Evolutionary conservation across 2,888 invertebrate genomes (phyloP).

Genomic region (Sylvicola fuscatus): DNA sequence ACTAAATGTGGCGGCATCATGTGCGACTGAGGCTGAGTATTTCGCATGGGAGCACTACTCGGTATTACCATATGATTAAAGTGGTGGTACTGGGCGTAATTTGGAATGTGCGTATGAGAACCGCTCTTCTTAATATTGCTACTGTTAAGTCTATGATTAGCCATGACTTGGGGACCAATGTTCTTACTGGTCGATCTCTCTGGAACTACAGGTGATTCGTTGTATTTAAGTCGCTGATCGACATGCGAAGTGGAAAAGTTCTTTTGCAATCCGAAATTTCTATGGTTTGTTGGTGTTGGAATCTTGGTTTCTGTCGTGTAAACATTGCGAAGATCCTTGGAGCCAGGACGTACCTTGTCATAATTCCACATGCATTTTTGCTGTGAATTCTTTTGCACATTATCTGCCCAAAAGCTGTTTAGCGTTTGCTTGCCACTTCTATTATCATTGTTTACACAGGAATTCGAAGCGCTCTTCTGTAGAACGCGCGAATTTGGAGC

Average conservation of each 20-base stretch:
- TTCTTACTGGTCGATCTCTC: too few relatives aligned
- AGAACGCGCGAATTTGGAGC: background rate
- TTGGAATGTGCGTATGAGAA: too few relatives aligned
- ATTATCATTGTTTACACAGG: conserved; percentile 7
- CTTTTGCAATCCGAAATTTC: conserved; percentile 15
- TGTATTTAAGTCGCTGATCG: conserved; percentile 20
- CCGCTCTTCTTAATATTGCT: too few relatives aligned
- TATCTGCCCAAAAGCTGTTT: conserved; percentile 25
- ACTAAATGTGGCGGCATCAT: too few relatives aligned
- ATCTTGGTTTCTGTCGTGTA: conserved; percentile 7
- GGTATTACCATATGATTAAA: too few relatives aligned
- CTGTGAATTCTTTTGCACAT: conserved; percentile 14
- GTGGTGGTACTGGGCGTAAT: too few relatives aligned
- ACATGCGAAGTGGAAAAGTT: conserved; percentile 23
- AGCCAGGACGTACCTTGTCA: conserved; percentile 16
- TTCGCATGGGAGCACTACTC: too few relatives aligned
- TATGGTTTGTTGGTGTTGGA: background rate
- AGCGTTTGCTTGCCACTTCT: conserved; percentile 18
- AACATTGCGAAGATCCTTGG: conserved; percentile 1
- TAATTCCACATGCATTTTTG: conserved; percentile 19
- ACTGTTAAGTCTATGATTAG: too few relatives aligned
- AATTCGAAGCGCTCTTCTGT: conserved; percentile 12
- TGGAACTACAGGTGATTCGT: too few relatives aligned
- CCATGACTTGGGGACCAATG: too few relatives aligned
- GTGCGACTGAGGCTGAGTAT: too few relatives aligned